A percentile compares a stretch with the other conserved stretches of the same genome.
Conservation (phyloP, 2,888 invertebrate genomes). For the Ephialtes manifestator region DNA sequence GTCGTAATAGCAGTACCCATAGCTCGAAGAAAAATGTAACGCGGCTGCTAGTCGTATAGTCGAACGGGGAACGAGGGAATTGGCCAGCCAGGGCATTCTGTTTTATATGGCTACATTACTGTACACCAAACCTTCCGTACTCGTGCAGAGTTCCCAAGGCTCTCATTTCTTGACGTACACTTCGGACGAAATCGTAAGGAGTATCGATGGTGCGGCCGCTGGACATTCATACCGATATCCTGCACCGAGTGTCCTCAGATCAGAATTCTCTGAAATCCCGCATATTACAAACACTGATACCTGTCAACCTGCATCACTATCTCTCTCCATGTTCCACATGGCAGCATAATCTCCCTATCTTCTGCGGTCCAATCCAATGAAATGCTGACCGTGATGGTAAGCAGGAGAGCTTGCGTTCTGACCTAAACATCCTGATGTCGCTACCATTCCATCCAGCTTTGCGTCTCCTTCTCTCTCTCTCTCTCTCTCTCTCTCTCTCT, state of each 20-base stretch:
- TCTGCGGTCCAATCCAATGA: constrained; percentile 55
- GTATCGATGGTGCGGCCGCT: constrained; percentile 22
- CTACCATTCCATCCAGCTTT: constrained; percentile 14
- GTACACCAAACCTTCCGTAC: constrained; percentile 18
- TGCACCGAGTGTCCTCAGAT: constrained; percentile 42
- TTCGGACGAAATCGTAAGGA: constrained; percentile 26
- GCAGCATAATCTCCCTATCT: constrained; percentile 49
- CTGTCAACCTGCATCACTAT: not conserved
- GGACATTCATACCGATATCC: constrained; percentile 29
- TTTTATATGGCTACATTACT: constrained; percentile 38
- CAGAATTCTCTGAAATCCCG: constrained; percentile 3
- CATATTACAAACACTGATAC: not conserved
- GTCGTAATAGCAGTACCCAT: constrained; percentile 56
- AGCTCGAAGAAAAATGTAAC: constrained; percentile 53
- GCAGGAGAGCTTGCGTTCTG: constrained; percentile 32
- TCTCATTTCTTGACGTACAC: constrained; percentile 17
- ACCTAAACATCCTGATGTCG: constrained; percentile 54
- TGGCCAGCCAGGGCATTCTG: constrained; percentile 33
- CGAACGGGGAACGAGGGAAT: constrained; percentile 54
- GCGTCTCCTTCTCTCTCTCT: not conserved
- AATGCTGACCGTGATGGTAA: constrained; percentile 26
- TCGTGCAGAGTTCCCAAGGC: constrained; percentile 17
- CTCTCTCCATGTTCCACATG: constrained; percentile 4
- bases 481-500: not conserved
- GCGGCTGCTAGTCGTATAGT: constrained; percentile 37